Evolutionary conservation across 2,888 invertebrate genomes (phyloP), one percentile per base, ranked within the genome.

Genomic region (Agonopterix heracliana): DNA sequence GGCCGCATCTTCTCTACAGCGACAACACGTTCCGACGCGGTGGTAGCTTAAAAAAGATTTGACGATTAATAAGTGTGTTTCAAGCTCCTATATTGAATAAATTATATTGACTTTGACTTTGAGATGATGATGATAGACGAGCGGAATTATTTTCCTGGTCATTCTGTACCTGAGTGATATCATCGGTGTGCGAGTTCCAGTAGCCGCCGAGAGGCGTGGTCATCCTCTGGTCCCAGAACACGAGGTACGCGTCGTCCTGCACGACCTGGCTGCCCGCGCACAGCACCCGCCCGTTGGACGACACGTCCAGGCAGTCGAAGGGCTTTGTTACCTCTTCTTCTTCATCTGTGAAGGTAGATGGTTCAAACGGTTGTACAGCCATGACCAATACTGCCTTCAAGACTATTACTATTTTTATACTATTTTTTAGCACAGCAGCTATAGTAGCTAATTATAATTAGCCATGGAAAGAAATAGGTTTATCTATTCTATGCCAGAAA

Each of bases 121-220:
- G n/a, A n/a, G n/a, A n/a, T n/a, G n/a, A n/a, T n/a, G n/a, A n/a
- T n/a, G n/a, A n/a, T n/a, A n/a, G n/a, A n/a, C n/a, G n/a, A n/a
- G n/a, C n/a, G n/a, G n/a, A n/a, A n/a, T n/a, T n/a, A n/a, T n/a
- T n/a, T n/a, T n/a, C n/a, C n/a, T n/a, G n/a, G n/a, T n/a, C n/a
- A n/a, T n/a, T n/a, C n/a, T n/a, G 9, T 38, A 92, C 91, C 81
- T 93, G 91, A 7, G 95, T 94, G 11, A 96, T 90, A 72, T 96
- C 96, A 74, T 95, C 95, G 49, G 92, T 91, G 69, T 96, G 96
- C 5, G 94, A 93, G 62, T 96, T 94, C 92, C 93, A 94, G 71
- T 96, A 97, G 1, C 93, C 94, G 0, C 96, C 96, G 1, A 95
- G 79, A 9, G 93, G 83, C 53, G 89, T 86, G 0, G 82, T 67